phyloP scores from a whole-genome alignment of 2,888 invertebrate species.

The Amphipoea lucens region DNA sequence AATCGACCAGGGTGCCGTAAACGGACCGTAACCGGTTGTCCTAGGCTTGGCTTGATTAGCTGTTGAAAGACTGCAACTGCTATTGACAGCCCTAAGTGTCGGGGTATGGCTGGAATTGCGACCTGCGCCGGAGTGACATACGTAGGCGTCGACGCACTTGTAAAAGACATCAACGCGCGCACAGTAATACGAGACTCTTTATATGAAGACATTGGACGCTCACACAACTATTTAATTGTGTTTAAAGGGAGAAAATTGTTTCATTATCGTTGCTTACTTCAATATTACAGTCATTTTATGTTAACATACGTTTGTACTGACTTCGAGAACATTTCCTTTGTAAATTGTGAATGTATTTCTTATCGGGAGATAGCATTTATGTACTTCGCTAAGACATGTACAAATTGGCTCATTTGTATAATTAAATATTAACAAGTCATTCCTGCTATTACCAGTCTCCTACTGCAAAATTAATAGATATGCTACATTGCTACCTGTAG shows the following conservation, averaged over 20 bases:
- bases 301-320: conserved; percentile 7
- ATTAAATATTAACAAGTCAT: conserved; percentile 61
- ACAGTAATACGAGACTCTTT: conserved; percentile 45
- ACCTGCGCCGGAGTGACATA: conserved; percentile 64
- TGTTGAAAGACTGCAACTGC: conserved; percentile 60
- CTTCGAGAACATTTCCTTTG: conserved; percentile 33
- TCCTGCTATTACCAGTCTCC: conserved; percentile 49
- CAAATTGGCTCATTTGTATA: conserved; percentile 59
- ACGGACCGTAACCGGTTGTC: conserved; percentile 62
- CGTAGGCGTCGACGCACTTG: conserved; percentile 65
- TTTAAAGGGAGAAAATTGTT: conserved; percentile 45
- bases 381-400: conserved; percentile 37
- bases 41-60: conserved; percentile 60
- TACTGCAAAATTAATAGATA: conserved; percentile 54
- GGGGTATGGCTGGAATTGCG: conserved; percentile 64
- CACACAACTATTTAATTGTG: conserved; percentile 42
- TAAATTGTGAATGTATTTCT: conserved; percentile 28
- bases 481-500: conserved; percentile 44
- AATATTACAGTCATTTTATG: conserved; percentile 31
- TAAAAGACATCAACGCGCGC: conserved; percentile 85
- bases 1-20: conserved; percentile 75
- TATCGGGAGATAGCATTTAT: conserved; percentile 31
- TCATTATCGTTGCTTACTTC: conserved; percentile 37
- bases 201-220: conserved; percentile 57
- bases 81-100: conserved; percentile 67